Base-by-base conservation (phyloP, 2,113 vertebrate species). In the Calonectris borealis region DNA sequence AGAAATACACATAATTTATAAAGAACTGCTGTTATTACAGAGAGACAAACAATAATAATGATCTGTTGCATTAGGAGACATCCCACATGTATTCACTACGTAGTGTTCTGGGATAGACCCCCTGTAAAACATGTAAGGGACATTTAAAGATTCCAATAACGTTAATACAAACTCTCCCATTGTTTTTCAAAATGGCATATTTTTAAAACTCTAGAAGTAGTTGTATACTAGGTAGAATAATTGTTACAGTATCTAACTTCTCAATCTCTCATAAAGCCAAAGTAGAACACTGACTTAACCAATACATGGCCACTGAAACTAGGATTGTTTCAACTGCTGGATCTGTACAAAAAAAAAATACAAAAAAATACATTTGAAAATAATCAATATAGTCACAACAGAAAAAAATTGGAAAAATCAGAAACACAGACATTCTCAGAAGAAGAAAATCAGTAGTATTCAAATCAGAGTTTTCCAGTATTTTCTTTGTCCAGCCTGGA, bases 381-480 rank as follows among this genome's bases (percentile, higher is more conserved):
- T 26, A 79, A 92, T 44, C 44, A 72, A n/a, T 48, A 80, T 57
- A 10, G 36, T 27, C 62, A 87, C 14, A 4, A 38, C 21, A 86
- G 48, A 31, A 42, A 76, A 76, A 57, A 26, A 32, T 9, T 20
- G 11, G 55, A 31, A 49, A 68, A 97, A 91, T 79, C 46, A 82
- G 62, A 88, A 90, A 95, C 55, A 88, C 54, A 97, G 96, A 95
- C 91, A 88, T 95, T 98, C 88, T 90, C 94, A 87, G 90, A 94
- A 96, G 93, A 97, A 95, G 94, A 96, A 92, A 26, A 76, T 7
- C 10, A 65, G 22, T 5, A 65, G 22, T 5, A 90, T 86, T 49
- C 22, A 80, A 52, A 82, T n/a, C 48, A 38, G 13, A 66, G 38
- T 82, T 93, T 93, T 90, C 57, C 58, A 91, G 27, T 61, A 49